phyloP scores from a whole-genome alignment of 2,888 invertebrate genomes.

The Eupsilia transversa region DNA sequence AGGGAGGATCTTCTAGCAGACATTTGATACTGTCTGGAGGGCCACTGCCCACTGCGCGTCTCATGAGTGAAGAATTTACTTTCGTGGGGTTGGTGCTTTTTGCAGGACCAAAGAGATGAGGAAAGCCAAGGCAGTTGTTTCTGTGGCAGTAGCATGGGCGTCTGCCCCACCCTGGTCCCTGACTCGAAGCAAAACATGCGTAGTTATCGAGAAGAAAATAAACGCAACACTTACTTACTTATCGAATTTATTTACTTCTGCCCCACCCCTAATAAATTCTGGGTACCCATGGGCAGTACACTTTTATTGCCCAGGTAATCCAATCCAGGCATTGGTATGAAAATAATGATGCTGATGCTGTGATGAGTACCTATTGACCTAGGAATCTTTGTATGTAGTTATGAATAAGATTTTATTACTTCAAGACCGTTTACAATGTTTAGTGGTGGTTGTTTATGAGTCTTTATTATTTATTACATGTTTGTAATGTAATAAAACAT shows the following conservation, averaged over 20 bases:
- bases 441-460: slow-evolving; percentile 4
- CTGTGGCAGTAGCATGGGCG: too few relatives aligned
- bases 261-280: too few relatives aligned
- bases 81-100: neutral
- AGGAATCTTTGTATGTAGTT: neutral
- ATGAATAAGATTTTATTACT: neutral
- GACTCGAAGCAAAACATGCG: too few relatives aligned
- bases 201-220: too few relatives aligned
- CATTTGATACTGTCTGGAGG: too few relatives aligned
- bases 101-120: neutral
- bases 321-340: neutral
- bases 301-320: too few relatives aligned
- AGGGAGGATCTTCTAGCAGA: too few relatives aligned
- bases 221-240: too few relatives aligned
- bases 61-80: neutral
- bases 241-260: too few relatives aligned
- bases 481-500: slow-evolving; percentile 13
- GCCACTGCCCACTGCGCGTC: neutral
- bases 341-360: neutral
- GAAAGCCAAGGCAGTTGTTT: neutral
- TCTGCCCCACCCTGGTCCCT: too few relatives aligned
- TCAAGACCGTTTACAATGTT: neutral
- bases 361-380: slow-evolving; percentile 1
- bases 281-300: too few relatives aligned
- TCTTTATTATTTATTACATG: neutral